Conservation (phyloP, 2,797 vertebrate genomes). For the Protonibea diacanthus region DNA sequence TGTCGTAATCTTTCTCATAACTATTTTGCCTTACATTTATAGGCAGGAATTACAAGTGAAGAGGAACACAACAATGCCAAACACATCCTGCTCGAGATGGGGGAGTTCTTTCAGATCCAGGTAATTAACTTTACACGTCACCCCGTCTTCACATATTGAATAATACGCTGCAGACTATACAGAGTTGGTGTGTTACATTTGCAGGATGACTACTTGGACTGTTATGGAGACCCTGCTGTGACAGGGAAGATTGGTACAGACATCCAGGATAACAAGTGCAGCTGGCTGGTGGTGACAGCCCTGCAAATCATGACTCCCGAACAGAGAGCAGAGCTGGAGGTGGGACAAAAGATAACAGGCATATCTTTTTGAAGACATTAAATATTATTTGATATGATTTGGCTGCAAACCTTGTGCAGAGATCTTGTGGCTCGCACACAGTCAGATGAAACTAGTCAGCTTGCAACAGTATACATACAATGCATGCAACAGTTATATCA, state of each 20-base stretch:
- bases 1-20: background rate
- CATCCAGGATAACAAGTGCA: slow-evolving; percentile 99
- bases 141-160: background rate
- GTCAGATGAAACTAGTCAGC: background rate
- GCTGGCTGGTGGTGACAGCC: slow-evolving; percentile 95
- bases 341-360: slow-evolving; percentile 58
- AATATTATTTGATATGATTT: background rate
- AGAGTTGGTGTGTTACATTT: slow-evolving; percentile 1
- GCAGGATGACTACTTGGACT: slow-evolving; percentile 97
- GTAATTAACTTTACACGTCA: slow-evolving; percentile 69
- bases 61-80: slow-evolving; percentile 91
- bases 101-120: slow-evolving; percentile 98
- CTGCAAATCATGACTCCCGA: slow-evolving; percentile 86
- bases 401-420: background rate
- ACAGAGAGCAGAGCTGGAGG: slow-evolving; percentile 91
- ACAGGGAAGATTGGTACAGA: slow-evolving; percentile 98
- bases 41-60: slow-evolving; percentile 91
- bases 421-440: background rate
- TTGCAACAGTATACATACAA: background rate
- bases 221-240: slow-evolving; percentile 92
- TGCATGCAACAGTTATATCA: background rate
- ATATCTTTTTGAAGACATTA: background rate
- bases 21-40: slow-evolving; percentile 6
- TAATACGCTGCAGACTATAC: background rate
- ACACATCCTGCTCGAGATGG: slow-evolving; percentile 95